Evolutionary conservation across 2,888 invertebrate genomes (phyloP), one percentile per base, ranked within the genome.

Genomic region (Epsilonema sp.): DNA sequence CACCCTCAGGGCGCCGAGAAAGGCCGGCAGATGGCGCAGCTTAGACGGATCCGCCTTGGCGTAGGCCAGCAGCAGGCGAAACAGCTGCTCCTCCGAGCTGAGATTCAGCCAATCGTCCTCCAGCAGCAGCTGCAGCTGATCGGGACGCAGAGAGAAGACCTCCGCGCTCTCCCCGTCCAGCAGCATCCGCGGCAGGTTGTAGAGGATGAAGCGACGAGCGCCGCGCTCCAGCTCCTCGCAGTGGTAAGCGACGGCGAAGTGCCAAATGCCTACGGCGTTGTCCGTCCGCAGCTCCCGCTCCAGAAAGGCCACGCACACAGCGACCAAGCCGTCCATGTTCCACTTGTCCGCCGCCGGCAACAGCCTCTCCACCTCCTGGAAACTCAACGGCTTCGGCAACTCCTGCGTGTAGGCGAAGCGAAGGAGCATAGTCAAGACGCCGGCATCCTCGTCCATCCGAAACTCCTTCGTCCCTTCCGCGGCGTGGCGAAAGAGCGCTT

Each of bases 341-440:
- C 48, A 48, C 25, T 20, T 3, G 38, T 45, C 48, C 2, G 48
- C 48, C 19, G 45, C 3, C n/a, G 47, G 42, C 22, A 47, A 11
- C 3, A 47, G 37, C 4, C 13, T 8, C 22, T 43, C 45, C 13
- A 36, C 37, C 3, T 37, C 25, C n/a, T 16, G 5, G 16, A 47
- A 45, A 4, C 21, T 20, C 22, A 46, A 43, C 4, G 16, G 11
- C 22, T 44, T 19, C 16, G 5, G 39, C 21, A 39, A 19, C 19
- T 43, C n/a, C 8, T 25, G 24, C 4, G 42, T 46, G 24, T 46
- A 46, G 5, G 46, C 46, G 11, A 42, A 24, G 16, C 45, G 42
- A 16, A 46, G n/a, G 26, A 46, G 8, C 13, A 23, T 19, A 26
- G 44, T 39, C 20, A 46, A n/a, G 4, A 5, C 8, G 16, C n/a